These are phyloP conservation scores for Heterochromis multidens DNA, from an alignment of 2,113 vertebrate species.

Conservation along the genomic window DNA sequence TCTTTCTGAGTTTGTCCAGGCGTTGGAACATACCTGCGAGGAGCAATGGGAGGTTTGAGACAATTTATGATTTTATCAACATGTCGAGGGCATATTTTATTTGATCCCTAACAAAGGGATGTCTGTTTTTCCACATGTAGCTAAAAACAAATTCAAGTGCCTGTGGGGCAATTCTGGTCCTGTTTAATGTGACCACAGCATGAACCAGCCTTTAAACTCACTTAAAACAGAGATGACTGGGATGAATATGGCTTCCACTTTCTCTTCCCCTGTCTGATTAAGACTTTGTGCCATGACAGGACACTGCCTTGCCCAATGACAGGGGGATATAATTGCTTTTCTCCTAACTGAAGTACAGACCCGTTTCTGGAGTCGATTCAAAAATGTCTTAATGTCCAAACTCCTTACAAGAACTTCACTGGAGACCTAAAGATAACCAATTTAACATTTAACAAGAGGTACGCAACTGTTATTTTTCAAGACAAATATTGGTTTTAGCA, in stretches of 20 bases:
- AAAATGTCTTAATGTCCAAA: neutral
- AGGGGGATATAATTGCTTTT: neutral
- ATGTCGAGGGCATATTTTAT: neutral
- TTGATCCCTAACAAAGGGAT: neutral
- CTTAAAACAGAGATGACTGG: constrained; percentile 61
- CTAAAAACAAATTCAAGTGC: neutral
- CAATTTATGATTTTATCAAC: neutral
- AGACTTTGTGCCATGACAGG: constrained; percentile 55
- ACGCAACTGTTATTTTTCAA: neutral
- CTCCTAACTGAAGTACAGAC: neutral
- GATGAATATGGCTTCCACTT: constrained; percentile 62
- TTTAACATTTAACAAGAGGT: neutral
- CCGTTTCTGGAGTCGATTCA: neutral
- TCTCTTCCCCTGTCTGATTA: constrained; percentile 66
- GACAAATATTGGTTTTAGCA: neutral
- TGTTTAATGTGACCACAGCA: constrained; percentile 38
- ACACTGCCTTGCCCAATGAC: constrained; percentile 68
- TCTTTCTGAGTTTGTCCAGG: constrained; percentile 89
- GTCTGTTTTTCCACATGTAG: neutral
- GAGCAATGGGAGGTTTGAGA: neutral
- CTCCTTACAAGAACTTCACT: neutral
- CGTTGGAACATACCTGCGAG: constrained; percentile 90
- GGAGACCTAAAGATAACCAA: neutral
- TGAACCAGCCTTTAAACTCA: constrained; percentile 50
- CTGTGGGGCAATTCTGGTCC: neutral